Base-by-base conservation (phyloP, 2,113 vertebrate genomes). In the Entomyzon cyanotis region DNA sequence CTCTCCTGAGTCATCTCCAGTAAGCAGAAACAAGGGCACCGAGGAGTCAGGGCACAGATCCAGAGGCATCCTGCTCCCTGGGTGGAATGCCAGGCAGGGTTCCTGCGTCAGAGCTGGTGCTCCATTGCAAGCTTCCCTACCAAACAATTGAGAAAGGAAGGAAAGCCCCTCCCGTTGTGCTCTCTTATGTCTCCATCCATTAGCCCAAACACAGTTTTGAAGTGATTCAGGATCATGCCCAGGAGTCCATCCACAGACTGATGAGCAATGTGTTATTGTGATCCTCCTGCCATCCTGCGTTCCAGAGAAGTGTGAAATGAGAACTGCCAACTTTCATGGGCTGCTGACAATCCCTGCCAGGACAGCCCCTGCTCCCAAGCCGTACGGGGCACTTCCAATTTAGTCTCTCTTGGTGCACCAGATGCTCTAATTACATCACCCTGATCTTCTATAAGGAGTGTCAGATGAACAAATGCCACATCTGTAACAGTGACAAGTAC, bases 41-140 rank as follows among this genome's bases (percentile, higher is more conserved):
- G 74, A 47, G 35, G 55, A 56, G 44, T 25, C 73, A 21, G 1
- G 7, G 73, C 4, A 3, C 22, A 58, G 50, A 18, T 60, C 31
- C 23, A 4, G 14, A 3, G 9, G 30, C 0, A 0, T 24, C n/a
- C 73, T 6, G 35, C 37, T 63, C 33, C 47, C 31, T 9, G 2
- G 5, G 2, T 14, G 64, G 39, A 37, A 24, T 1, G 8, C 65
- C 0, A 0, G 41, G 52, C 78, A 42, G 41, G 3, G 15, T 2
- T 55, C 39, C 10, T 46, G 53, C 42, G 39, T 35, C 63, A 42
- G 56, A 5, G 5, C 69, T 20, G 42, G 12, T 10, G 28, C 60
- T 42, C 42, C 30, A 0, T 4, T 37, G 31, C 28, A 30, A 58
- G 47, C 8, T 50, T 41, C 49, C 47, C 56, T 20, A 3, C 2